Percentiles rank a stretch among this genome's conserved stretches.
These are phyloP conservation scores for Parazoanthus darwini DNA, from an alignment of 92 coral and sea anemone genomes.

Conservation along the genomic window DNA sequence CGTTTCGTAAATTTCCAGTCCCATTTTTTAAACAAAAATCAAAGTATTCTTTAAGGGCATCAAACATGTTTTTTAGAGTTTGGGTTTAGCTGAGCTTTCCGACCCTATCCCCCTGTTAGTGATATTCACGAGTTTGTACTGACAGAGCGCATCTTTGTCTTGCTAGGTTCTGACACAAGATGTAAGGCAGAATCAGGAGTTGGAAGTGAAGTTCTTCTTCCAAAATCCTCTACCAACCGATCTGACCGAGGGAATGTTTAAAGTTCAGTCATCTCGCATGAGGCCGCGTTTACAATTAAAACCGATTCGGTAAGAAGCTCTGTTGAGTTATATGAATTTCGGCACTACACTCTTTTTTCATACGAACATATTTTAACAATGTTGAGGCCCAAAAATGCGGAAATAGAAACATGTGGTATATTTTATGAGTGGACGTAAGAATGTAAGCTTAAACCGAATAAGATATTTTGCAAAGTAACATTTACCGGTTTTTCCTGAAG, in stretches of 20 bases:
- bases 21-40: too few species aligned
- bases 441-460: too few species aligned
- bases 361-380: not conserved
- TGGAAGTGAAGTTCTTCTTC: slow-evolving; percentile 58
- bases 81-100: not conserved
- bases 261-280: slow-evolving; percentile 63
- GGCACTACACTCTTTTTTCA: not conserved
- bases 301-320: slow-evolving; percentile 41
- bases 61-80: too few species aligned
- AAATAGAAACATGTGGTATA: too few species aligned
- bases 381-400: too few species aligned
- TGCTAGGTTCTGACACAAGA: slow-evolving; percentile 43
- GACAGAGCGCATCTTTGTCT: not conserved
- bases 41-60: too few species aligned
- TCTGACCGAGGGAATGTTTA: slow-evolving; percentile 54
- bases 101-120: not conserved
- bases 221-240: slow-evolving; percentile 67
- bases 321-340: not conserved
- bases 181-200: slow-evolving; percentile 41
- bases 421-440: too few species aligned
- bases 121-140: not conserved
- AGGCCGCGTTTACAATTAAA: slow-evolving; percentile 27
- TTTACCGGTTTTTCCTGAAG: slow-evolving; percentile 30
- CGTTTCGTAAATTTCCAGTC: too few species aligned
- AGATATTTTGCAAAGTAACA: not conserved